Evolutionary conservation across 2,113 vertebrate species (phyloP).

Genomic region (Carettochelys insculpta): DNA sequence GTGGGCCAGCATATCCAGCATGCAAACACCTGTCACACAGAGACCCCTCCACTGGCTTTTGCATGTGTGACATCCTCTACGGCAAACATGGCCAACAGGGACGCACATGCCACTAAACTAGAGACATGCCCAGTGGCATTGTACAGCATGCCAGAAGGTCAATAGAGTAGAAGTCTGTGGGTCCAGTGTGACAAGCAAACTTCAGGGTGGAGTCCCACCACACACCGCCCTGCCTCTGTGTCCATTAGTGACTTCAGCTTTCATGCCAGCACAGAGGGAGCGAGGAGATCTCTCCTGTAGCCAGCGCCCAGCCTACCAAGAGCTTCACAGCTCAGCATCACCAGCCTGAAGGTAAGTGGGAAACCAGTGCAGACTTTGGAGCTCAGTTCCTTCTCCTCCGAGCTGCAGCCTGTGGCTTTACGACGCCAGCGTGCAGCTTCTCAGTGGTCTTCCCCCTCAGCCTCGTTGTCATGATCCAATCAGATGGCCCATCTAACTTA

Average conservation of each 20-base stretch:
- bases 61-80: no score
- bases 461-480: background rate
- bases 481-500: background rate
- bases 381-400: no score
- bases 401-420: background rate
- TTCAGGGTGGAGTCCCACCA: background rate
- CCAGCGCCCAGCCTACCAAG: background rate
- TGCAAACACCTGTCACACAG: no score
- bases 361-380: background rate
- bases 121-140: background rate
- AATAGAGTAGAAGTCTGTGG: background rate
- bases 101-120: background rate
- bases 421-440: background rate
- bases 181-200: background rate
- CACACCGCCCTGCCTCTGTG: background rate
- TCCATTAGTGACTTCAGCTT: background rate
- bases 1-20: no score
- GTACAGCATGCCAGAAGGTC: background rate
- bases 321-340: background rate
- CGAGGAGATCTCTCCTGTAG: no score
- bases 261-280: background rate
- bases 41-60: no score
- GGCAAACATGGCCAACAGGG: background rate
- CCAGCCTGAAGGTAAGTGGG: background rate
- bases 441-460: background rate